Evolutionary conservation across 2,888 invertebrate genomes (phyloP).

Genomic region (Melanargia galathea): DNA sequence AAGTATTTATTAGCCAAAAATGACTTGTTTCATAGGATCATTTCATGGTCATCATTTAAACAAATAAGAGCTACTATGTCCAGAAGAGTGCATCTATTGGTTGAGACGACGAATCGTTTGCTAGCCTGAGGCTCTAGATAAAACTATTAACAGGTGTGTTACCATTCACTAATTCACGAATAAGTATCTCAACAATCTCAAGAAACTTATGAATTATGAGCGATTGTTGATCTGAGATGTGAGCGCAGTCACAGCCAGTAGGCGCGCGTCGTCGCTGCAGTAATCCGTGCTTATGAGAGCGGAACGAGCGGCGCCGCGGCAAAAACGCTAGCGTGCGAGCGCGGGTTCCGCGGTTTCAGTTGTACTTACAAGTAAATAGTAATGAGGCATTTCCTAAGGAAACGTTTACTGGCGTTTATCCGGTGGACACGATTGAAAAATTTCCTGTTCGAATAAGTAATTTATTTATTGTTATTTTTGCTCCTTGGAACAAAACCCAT

Average conservation of each 20-base stretch:
- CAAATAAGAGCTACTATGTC: too few relatives aligned
- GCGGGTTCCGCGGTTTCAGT: slow-evolving; percentile 12
- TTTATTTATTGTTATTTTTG: too few relatives aligned
- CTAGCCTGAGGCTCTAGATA: too few relatives aligned
- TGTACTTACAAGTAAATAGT: slow-evolving; percentile 9
- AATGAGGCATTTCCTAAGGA: slow-evolving; percentile 24
- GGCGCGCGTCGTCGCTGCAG: too few relatives aligned
- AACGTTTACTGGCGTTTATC: slow-evolving; percentile 8
- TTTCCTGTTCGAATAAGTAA: slow-evolving; percentile 2
- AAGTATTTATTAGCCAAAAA: too few relatives aligned
- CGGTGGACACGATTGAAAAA: not conserved
- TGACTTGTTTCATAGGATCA: too few relatives aligned
- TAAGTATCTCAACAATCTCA: not conserved
- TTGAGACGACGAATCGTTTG: too few relatives aligned
- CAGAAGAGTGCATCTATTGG: too few relatives aligned
- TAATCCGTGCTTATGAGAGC: slow-evolving; percentile 42
- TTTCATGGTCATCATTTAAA: too few relatives aligned
- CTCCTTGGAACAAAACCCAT: not conserved
- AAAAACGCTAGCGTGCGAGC: slow-evolving; percentile 38
- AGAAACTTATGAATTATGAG: slow-evolving; percentile 2
- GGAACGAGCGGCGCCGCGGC: slow-evolving; percentile 41
- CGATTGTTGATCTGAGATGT: slow-evolving; percentile 2
- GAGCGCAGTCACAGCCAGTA: not conserved
- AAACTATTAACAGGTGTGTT: too few relatives aligned
- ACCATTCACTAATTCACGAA: too few relatives aligned